A percentile compares a stretch with the other conserved stretches of the same genome.
Evolutionary conservation across 2,113 vertebrate genomes (phyloP).

Genomic region (Cephalopterus ornatus): DNA sequence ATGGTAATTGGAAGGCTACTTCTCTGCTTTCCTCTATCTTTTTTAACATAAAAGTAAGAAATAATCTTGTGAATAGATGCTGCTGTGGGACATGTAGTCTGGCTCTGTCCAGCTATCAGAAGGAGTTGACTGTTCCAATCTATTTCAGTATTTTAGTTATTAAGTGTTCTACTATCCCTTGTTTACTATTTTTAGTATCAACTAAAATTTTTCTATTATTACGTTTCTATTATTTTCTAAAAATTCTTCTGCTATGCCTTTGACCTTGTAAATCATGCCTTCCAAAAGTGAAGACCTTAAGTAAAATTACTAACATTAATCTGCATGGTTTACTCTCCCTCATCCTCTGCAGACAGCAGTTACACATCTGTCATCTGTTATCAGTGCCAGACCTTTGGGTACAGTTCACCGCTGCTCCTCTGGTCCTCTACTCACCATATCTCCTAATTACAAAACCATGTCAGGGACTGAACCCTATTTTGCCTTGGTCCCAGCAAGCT

Average conservation of each 20-base stretch:
- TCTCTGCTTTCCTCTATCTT: not conserved
- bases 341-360: not conserved
- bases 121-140: not conserved
- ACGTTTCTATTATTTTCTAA: not conserved
- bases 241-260: not conserved
- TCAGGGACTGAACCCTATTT: not conserved
- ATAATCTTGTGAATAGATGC: not conserved
- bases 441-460: not conserved
- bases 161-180: not conserved
- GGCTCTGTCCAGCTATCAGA: not conserved
- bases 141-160: not conserved
- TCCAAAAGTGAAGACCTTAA: not conserved
- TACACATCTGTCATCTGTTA: fast-evolving
- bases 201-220: not conserved
- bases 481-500: not conserved
- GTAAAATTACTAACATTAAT: not conserved
- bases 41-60: not conserved
- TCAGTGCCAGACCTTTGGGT: not conserved
- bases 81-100: not conserved
- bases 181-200: not conserved
- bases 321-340: not conserved
- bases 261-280: not conserved
- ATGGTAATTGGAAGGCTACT: not conserved
- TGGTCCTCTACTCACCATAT: fast-evolving
- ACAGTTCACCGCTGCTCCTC: not conserved